A percentile compares a stretch with the other conserved stretches of the same genome.
These are phyloP conservation scores for Falco rusticolus DNA, from an alignment of 2,797 vertebrate genomes.

Conservation along the genomic window DNA sequence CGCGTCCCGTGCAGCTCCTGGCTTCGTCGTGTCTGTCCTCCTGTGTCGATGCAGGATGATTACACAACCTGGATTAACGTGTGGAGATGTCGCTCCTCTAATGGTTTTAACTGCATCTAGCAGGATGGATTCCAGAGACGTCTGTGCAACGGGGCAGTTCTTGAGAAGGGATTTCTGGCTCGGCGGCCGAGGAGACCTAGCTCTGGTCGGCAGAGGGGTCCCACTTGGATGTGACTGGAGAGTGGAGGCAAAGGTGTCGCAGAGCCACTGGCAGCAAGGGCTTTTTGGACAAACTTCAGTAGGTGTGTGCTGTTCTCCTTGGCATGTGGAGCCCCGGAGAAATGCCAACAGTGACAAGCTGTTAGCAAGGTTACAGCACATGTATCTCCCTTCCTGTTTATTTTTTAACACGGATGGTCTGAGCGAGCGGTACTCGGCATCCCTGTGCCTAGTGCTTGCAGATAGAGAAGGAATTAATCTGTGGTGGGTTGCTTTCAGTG, in stretches of 20 bases:
- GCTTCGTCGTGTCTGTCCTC: neutral
- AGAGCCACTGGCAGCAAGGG: neutral
- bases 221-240: neutral
- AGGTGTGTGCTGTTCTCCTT: neutral
- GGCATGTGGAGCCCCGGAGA: neutral
- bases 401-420: neutral
- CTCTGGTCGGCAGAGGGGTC: neutral
- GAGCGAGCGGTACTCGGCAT: neutral
- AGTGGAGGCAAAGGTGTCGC: neutral
- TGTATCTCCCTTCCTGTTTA: neutral
- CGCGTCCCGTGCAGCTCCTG: accelerated
- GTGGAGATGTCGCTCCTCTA: neutral
- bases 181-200: neutral
- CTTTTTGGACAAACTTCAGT: neutral
- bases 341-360: neutral
- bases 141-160: neutral
- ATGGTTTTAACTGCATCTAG: neutral
- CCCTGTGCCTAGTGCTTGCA: neutral
- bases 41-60: neutral
- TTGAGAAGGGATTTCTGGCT: neutral
- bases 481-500: neutral
- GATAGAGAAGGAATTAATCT: conserved; percentile 35
- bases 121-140: neutral
- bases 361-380: neutral
- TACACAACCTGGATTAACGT: neutral